Percentiles rank a stretch among this genome's conserved stretches.
Evolutionary conservation across 2,888 invertebrate genomes (phyloP).

Genomic region (Hedychridium roseum): DNA sequence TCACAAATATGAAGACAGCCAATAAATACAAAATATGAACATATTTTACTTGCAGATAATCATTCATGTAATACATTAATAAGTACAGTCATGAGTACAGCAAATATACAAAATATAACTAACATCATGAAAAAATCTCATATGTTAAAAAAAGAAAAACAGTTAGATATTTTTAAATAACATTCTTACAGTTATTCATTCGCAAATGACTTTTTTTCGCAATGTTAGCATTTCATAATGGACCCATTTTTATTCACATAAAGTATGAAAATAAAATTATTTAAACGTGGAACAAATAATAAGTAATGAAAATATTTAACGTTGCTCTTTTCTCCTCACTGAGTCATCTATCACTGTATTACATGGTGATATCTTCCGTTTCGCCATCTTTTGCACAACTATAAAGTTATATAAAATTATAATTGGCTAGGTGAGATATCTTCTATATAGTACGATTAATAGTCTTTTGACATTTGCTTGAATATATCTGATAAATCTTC

Average conservation of each 20-base stretch:
- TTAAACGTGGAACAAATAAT: background rate
- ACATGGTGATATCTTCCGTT: background rate
- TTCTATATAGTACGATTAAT: slow-evolving; percentile 8
- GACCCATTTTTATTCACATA: background rate
- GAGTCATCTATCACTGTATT: too few species aligned
- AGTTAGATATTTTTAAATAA: too few species aligned
- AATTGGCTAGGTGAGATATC: background rate
- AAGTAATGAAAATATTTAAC: background rate
- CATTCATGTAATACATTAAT: too few species aligned
- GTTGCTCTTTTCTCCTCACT: too few species aligned
- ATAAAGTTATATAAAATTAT: slow-evolving; percentile 18
- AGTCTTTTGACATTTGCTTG: slow-evolving; percentile 20
- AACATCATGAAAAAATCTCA: too few species aligned
- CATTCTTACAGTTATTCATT: too few species aligned
- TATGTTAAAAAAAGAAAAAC: too few species aligned
- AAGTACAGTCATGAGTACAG: too few species aligned
- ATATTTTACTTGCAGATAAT: background rate
- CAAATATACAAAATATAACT: too few species aligned
- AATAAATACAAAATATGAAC: background rate
- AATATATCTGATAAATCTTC: slow-evolving; percentile 19
- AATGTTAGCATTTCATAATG: too few species aligned
- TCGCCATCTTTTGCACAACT: slow-evolving; percentile 5
- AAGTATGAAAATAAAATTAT: slow-evolving; percentile 1
- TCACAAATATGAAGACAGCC: background rate
- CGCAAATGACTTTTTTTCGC: too few species aligned